These are phyloP conservation scores for Halictus ligatus DNA, from an alignment of 2,888 invertebrate species.

Conservation along the genomic window DNA sequence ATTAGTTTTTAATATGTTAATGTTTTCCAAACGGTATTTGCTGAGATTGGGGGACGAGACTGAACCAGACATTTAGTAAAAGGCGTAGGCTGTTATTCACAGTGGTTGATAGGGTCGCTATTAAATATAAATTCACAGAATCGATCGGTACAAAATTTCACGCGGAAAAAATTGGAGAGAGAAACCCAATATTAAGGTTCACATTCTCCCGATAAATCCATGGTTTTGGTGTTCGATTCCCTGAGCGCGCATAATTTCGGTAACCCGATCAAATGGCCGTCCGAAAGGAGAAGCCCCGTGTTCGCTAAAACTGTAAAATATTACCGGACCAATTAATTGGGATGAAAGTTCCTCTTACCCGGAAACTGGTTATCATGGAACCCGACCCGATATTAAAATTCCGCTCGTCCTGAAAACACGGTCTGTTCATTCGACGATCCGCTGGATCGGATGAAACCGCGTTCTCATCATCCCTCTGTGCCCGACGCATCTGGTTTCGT, in stretches of 20 bases:
- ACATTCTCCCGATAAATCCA: background rate
- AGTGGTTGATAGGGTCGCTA: background rate
- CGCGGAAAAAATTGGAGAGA: background rate
- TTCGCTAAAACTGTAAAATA: background rate
- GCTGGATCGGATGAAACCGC: background rate
- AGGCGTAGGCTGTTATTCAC: background rate
- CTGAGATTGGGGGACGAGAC: background rate
- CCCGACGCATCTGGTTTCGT: slow-evolving; percentile 6
- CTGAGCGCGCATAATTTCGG: background rate
- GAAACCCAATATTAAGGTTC: background rate
- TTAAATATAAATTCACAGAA: background rate
- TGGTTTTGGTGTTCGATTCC: background rate
- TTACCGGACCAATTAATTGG: background rate
- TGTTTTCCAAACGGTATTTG: background rate
- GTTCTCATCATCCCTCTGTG: background rate
- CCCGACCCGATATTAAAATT: background rate
- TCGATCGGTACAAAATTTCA: background rate
- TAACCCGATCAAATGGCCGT: background rate
- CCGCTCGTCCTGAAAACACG: slow-evolving; percentile 8
- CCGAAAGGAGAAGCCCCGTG: background rate
- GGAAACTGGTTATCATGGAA: background rate
- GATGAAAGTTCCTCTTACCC: background rate
- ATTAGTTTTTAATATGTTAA: no score
- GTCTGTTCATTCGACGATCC: background rate
- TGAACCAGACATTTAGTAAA: background rate